Conservation (phyloP, 2,888 invertebrate genomes). For the Caenorhabditis sp. region DNA sequence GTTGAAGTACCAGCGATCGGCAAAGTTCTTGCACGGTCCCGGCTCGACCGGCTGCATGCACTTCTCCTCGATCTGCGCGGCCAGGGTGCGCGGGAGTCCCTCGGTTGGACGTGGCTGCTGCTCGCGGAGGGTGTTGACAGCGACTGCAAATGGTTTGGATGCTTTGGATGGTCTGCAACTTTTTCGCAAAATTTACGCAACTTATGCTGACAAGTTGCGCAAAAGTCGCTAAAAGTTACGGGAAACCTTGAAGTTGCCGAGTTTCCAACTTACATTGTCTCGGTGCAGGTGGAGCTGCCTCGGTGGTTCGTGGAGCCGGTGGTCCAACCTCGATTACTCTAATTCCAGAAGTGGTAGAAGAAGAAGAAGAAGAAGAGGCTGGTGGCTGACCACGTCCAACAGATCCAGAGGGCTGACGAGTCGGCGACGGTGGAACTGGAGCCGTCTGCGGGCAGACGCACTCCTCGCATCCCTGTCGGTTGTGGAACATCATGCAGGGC, state of each 20-base stretch:
- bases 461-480: constrained; percentile 74
- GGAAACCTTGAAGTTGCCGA: too few relatives aligned
- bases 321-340: constrained; percentile 51
- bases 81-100: constrained; percentile 44
- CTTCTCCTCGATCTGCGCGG: constrained; percentile 72
- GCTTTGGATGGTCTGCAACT: too few relatives aligned
- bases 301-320: constrained; percentile 51
- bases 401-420: constrained; percentile 19
- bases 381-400: constrained; percentile 17
- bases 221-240: too few relatives aligned
- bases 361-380: constrained; percentile 15
- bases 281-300: constrained; percentile 52
- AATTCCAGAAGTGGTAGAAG: constrained; percentile 2
- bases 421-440: constrained; percentile 24
- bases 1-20: constrained; percentile 78
- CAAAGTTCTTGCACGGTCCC: constrained; percentile 77
- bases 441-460: constrained; percentile 73
- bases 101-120: constrained; percentile 29
- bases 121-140: constrained; percentile 29
- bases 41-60: constrained; percentile 78
- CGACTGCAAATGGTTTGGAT: constrained; percentile 33
- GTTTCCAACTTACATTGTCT: constrained; percentile 45
- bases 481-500: constrained; percentile 78
- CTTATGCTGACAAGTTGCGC: too few relatives aligned
- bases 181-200: too few relatives aligned